Base-by-base conservation (phyloP, 2,797 vertebrate genomes). In the Danio tinwini region DNA sequence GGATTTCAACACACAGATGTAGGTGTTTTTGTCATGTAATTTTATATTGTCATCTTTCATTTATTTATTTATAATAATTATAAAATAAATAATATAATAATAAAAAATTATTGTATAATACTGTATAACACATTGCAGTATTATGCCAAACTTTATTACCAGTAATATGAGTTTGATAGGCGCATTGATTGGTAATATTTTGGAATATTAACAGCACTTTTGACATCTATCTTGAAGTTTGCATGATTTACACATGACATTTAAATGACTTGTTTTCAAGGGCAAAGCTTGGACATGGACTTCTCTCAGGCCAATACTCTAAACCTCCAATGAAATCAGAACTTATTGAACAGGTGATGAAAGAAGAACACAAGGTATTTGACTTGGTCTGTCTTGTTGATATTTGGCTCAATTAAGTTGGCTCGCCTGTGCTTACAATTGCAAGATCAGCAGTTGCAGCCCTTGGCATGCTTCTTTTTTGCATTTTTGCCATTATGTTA, bases 341-440 rank as follows among this genome's bases (percentile, higher is more conserved):
- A 88, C 95, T 99, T 90, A 99, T 99, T 90, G 98, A 99, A 93
- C 98, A 99, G 94, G 98, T 99, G 96, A 98, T 99, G 95, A 99
- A 97, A 92, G 98, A 99, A 94, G 97, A 98, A 90, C 90, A 96
- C 93, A 98, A 98, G 96, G 97, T 98, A 96, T 93, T 95, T 95
- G 93, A 91, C 91, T 86, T 78, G 78, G 80, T 81, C 80, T 75
- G 84, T 83, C 80, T 70, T 78, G 74, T 72, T 80, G 69, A 75
- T 77, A 69, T 79, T 63, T 68, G 49, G 40, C 52, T 78, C 12
- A 4, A 71, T 73, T 76, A 75, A 10, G 4, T 29, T 70, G 6
- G 14, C n/a, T 45, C 49, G 52, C 74, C 42, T 45, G 45, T 52
- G 59, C 9, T 62, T 65, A 47, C 29, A 12, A 9, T 40, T 58